Percentiles rank a stretch among this genome's conserved stretches.
Evolutionary conservation across 2,888 invertebrate genomes (phyloP).

Genomic region (Apamea crenata): DNA sequence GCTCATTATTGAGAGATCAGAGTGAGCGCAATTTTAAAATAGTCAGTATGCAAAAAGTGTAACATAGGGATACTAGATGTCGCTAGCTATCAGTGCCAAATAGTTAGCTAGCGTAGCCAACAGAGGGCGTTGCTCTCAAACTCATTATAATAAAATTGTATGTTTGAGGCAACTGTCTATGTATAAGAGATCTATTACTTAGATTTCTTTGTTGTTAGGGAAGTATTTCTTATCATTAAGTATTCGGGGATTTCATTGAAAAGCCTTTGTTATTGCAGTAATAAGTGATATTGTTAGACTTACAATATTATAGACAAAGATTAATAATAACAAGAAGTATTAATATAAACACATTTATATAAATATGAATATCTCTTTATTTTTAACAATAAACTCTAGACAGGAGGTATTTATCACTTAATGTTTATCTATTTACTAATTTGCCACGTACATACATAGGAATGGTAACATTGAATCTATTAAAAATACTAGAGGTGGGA

Average conservation of each 20-base stretch:
- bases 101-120: neutral
- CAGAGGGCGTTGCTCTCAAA: conserved; percentile 44
- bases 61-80: conserved; percentile 39
- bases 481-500: conserved; percentile 64
- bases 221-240: neutral
- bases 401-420: conserved; percentile 87
- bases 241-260: conserved; percentile 52
- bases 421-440: conserved; percentile 74
- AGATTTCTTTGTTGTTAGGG: neutral
- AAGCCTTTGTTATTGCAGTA: conserved; percentile 56
- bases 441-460: conserved; percentile 76
- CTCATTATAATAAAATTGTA: neutral
- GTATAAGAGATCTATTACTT: neutral
- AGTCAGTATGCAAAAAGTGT: neutral
- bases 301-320: conserved; percentile 47
- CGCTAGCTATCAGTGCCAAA: conserved; percentile 5
- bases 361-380: conserved; percentile 89
- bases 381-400: conserved; percentile 89
- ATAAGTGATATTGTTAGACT: conserved; percentile 59
- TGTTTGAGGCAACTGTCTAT: neutral
- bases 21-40: too few relatives aligned
- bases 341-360: conserved; percentile 72
- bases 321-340: conserved; percentile 53
- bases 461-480: conserved; percentile 72
- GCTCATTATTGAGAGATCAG: neutral